Evolutionary conservation across 2,113 vertebrate genomes (phyloP).

Genomic region (Paramisgurnus dabryanus): DNA sequence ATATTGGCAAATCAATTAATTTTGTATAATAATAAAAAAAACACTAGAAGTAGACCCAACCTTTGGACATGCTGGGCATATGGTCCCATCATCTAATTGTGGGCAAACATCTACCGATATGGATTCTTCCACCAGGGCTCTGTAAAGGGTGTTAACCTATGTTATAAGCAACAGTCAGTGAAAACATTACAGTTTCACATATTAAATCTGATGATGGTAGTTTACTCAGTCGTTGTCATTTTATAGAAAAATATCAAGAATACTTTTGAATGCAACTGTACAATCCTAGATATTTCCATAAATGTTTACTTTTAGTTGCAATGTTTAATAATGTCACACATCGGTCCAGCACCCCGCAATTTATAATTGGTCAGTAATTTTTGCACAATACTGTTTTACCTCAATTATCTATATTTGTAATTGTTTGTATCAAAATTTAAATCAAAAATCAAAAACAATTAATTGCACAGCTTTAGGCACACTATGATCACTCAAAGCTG

Average conservation of each 20-base stretch:
- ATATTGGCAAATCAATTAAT: too few species aligned
- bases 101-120: slow-evolving; percentile 28
- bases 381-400: too few species aligned
- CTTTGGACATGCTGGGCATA: slow-evolving; percentile 32
- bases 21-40: too few species aligned
- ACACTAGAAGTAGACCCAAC: neutral
- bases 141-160: neutral
- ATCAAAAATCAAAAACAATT: too few species aligned
- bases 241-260: neutral
- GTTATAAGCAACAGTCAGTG: too few species aligned
- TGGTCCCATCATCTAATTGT: slow-evolving; percentile 27
- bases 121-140: slow-evolving; percentile 32
- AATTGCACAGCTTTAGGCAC: too few species aligned
- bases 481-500: too few species aligned
- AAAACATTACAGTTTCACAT: too few species aligned
- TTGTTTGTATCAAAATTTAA: too few species aligned
- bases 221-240: slow-evolving; percentile 9
- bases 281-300: slow-evolving; percentile 7
- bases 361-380: too few species aligned
- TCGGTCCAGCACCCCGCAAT: too few species aligned
- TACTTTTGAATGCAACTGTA: slow-evolving; percentile 4
- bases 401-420: too few species aligned
- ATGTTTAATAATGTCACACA: neutral
- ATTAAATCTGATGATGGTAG: neutral
- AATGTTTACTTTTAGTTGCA: slow-evolving; percentile 1